phyloP scores from a whole-genome alignment of 1,140 invertebrate genomes.

The Homalodisca vitripennis region DNA sequence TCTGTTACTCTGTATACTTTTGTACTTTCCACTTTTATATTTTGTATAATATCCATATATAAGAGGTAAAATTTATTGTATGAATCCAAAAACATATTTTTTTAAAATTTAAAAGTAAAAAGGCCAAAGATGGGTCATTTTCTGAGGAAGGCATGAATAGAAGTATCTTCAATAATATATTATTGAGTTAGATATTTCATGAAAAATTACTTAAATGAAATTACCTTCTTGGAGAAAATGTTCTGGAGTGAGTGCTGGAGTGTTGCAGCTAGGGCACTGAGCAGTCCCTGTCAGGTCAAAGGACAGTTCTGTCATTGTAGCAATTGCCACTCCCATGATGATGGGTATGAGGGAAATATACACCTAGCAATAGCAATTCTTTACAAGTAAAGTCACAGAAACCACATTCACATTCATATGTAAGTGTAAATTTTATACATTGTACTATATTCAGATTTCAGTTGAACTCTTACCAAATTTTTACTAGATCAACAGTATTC shows the following conservation, averaged over 20 bases:
- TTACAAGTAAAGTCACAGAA: conserved; percentile 3
- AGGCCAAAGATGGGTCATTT: too few species aligned
- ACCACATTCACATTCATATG: not conserved
- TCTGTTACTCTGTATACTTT: too few species aligned
- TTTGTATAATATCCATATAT: too few species aligned
- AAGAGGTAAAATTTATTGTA: too few species aligned
- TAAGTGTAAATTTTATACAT: not conserved
- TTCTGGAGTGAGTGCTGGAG: conserved; percentile 91
- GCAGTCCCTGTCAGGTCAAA: conserved; percentile 85
- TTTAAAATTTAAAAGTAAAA: too few species aligned
- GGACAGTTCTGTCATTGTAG: conserved; percentile 89
- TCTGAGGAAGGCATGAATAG: too few species aligned
- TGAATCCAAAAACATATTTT: too few species aligned
- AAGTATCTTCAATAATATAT: too few species aligned
- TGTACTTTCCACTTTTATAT: too few species aligned
- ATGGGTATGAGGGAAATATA: conserved; percentile 90
- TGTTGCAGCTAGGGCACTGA: conserved; percentile 86
- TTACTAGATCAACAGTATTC: not conserved
- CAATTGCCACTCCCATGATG: conserved; percentile 87
- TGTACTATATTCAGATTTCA: not conserved
- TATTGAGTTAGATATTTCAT: too few species aligned
- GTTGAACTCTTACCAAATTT: not conserved
- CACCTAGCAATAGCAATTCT: conserved; percentile 50
- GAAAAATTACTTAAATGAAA: too few species aligned
- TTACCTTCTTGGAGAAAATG: conserved; percentile 94